Evolutionary conservation across 2,113 vertebrate species (phyloP).

Genomic region (Pluvianellus socialis): DNA sequence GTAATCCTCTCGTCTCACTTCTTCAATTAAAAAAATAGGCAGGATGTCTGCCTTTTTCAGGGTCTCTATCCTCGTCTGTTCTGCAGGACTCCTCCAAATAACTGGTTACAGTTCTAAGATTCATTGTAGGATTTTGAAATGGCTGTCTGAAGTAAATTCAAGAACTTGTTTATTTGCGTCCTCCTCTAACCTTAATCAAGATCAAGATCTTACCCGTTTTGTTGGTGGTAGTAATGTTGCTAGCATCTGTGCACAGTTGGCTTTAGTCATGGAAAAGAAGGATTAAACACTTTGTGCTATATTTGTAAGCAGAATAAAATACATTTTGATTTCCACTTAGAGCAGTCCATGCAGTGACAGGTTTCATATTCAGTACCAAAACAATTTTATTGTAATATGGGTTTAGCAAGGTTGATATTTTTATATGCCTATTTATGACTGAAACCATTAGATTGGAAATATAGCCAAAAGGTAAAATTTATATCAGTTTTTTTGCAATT

Average conservation of each 20-base stretch:
- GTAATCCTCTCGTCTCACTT: not conserved
- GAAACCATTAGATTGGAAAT: not conserved
- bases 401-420: not conserved
- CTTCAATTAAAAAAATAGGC: not conserved
- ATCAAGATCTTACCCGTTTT: not conserved
- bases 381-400: not conserved
- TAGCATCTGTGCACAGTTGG: not conserved
- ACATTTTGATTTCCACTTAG: slow-evolving; percentile 30
- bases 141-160: not conserved
- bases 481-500: not conserved
- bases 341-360: not conserved
- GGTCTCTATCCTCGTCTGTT: not conserved
- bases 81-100: not conserved
- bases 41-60: not conserved
- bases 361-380: not conserved
- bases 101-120: not conserved
- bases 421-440: not conserved
- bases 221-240: not conserved
- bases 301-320: slow-evolving; percentile 53
- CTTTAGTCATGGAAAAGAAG: slow-evolving; percentile 47
- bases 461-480: not conserved
- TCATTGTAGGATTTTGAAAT: not conserved
- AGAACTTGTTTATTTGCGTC: not conserved
- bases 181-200: not conserved
- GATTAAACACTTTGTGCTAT: slow-evolving; percentile 52